Conservation (phyloP, 2,113 vertebrate genomes). For the Saccopteryx bilineata region DNA sequence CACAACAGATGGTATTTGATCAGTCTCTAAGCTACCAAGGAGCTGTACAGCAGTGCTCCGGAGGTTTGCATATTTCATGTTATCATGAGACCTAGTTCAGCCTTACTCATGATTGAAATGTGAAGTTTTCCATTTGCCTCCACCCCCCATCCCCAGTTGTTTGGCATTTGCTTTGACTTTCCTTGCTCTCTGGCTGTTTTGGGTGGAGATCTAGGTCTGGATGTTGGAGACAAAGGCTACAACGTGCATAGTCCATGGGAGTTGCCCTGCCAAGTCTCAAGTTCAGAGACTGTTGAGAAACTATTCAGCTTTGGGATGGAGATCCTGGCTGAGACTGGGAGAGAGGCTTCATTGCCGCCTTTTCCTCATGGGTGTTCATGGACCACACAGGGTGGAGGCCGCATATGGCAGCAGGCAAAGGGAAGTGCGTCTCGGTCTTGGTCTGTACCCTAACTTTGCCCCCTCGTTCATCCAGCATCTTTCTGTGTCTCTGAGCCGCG, state of each 20-base stretch:
- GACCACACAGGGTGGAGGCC: background rate
- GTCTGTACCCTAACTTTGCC: background rate
- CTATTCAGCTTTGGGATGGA: background rate
- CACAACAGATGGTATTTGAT: constrained; percentile 84
- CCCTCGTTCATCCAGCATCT: background rate
- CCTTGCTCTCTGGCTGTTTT: background rate
- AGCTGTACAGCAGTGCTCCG: constrained; percentile 63
- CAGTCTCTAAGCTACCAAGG: constrained; percentile 75
- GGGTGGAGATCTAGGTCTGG: background rate
- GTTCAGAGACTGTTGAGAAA: constrained; percentile 11
- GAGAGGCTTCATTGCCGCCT: background rate
- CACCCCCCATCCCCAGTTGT: background rate
- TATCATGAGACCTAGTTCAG: constrained; percentile 55
- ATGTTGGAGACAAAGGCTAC: background rate
- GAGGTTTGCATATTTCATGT: constrained; percentile 61
- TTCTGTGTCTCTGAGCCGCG: background rate
- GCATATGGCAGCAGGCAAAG: background rate
- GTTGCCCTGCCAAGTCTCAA: background rate
- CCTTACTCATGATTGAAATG: constrained; percentile 65
- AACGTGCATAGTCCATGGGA: rapidly evolving
- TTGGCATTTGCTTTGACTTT: constrained; percentile 46
- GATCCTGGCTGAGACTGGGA: background rate
- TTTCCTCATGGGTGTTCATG: background rate
- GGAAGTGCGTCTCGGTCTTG: background rate
- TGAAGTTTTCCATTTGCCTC: constrained; percentile 63